A percentile compares a stretch with the other conserved stretches of the same genome.
Evolutionary conservation across 2,888 invertebrate genomes (phyloP).

Genomic region (Ophraella communa): DNA sequence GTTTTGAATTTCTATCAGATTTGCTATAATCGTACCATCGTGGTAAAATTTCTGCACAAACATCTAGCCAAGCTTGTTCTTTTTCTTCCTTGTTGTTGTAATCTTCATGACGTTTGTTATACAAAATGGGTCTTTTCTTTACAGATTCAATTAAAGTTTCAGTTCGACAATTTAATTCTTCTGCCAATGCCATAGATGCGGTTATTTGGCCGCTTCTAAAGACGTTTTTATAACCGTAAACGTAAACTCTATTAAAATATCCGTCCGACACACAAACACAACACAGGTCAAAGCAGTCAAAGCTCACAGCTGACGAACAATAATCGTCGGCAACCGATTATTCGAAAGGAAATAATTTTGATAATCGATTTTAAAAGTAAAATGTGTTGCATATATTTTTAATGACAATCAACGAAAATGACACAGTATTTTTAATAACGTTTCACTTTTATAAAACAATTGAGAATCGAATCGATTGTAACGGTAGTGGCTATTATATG

Average conservation of each 20-base stretch:
- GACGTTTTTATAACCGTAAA: not conserved
- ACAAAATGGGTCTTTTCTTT: slow-evolving; percentile 1
- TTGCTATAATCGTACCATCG: not conserved
- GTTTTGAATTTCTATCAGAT: slow-evolving; percentile 9
- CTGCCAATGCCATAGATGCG: slow-evolving; percentile 6
- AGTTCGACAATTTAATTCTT: slow-evolving; percentile 1
- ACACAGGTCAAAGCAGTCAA: too few relatives aligned
- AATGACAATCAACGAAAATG: too few relatives aligned
- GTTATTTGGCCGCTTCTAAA: slow-evolving; percentile 14
- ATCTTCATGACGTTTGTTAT: slow-evolving; percentile 9
- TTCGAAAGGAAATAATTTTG: not conserved
- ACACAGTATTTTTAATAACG: too few relatives aligned
- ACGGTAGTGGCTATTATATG: not conserved
- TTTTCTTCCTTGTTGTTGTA: slow-evolving; percentile 12
- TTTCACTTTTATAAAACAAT: too few relatives aligned
- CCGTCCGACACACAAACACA: slow-evolving; percentile 6
- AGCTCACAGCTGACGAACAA: not conserved
- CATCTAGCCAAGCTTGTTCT: slow-evolving; percentile 10
- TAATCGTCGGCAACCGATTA: not conserved
- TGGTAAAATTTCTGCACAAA: slow-evolving; percentile 13
- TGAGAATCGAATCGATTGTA: not conserved
- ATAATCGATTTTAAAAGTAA: not conserved
- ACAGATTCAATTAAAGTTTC: slow-evolving; percentile 8
- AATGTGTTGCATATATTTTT: not conserved
- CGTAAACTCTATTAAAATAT: slow-evolving; percentile 7